Evolutionary conservation across 2,113 vertebrate genomes (phyloP), one percentile per base, ranked within the genome.

Genomic region (Naja naja): DNA sequence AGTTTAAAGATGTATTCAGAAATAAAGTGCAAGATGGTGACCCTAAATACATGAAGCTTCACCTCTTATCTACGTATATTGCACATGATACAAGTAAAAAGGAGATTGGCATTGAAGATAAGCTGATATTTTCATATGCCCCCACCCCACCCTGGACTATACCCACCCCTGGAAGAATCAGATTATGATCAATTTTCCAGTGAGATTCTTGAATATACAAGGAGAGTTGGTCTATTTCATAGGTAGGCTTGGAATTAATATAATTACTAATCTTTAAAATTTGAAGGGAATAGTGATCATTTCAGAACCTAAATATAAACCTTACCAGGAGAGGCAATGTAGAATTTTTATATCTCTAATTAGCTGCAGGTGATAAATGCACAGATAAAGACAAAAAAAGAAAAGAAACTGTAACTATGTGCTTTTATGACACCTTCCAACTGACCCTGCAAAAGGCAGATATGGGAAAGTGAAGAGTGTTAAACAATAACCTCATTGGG

Each of bases 401-500:
- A 64, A 89, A 69, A 90, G 60, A 30, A 90, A 64, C n/a, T 14
- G 25, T 90, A 90, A 69, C 47, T 52, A 52, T 69, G 30, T 49
- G 27, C 45, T 89, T 60, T 60, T 64, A 47, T 60, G 56, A 60
- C 89, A 60, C 12, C 43, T 89, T 89, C 52, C 74, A 89, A 85
- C 20, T 34, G 43, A 47, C 20, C 43, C 47, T 89, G 64, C 58
- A 87, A 90, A 60, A 47, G 43, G 16, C 34, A 85, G 53, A 89
- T 90, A n/a, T 25, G 39, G 22, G 58, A 34, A 89, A 89, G 22
- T 85, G 11, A 30, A 53, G 55, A 58, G 43, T 16, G 12, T 92
- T 92, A 92, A 85, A 92, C n/a, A 81, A 89, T 90, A 90, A 90
- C 30, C 45, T 53, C 81, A 64, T 20, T 87, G 55, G 55, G 53